These are phyloP conservation scores for Tympanoctomys barrerae DNA, from an alignment of 2,797 vertebrate genomes.

Conservation along the genomic window DNA sequence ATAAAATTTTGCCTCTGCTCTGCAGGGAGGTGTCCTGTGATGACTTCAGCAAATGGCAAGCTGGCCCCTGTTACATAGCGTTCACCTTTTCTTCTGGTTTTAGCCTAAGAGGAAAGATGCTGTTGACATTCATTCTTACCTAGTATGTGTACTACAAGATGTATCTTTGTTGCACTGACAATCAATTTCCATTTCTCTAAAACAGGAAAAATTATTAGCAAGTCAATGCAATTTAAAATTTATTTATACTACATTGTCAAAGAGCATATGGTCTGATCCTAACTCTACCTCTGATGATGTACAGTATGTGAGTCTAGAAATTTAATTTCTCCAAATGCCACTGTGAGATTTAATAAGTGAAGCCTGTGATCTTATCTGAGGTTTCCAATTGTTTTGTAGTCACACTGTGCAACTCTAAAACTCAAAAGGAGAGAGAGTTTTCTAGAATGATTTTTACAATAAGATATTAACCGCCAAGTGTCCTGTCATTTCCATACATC, in stretches of 20 bases:
- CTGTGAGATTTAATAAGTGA: constrained; percentile 25
- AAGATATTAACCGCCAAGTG: not conserved
- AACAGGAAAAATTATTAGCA: constrained; percentile 32
- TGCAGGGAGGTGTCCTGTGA: not conserved
- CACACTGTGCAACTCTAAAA: not conserved
- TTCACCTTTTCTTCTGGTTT: not conserved
- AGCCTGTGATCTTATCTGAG: not conserved
- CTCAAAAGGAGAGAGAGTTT: not conserved
- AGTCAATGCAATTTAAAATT: constrained; percentile 56
- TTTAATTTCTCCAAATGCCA: constrained; percentile 41
- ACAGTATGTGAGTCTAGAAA: not conserved
- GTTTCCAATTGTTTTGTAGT: constrained; percentile 42
- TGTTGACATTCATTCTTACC: not conserved
- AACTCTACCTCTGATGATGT: not conserved
- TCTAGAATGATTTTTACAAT: constrained; percentile 6
- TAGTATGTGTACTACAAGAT: not conserved
- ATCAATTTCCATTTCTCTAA: not conserved
- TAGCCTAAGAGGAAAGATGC: not conserved
- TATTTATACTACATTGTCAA: constrained; percentile 18
- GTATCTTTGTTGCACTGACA: not conserved
- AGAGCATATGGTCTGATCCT: not conserved
- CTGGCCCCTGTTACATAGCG: not conserved
- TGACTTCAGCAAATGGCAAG: not conserved
- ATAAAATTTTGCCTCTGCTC: not conserved
- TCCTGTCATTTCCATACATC: not conserved